Percentiles rank a stretch among this genome's conserved stretches.
Evolutionary conservation across 2,888 invertebrate species (phyloP).

Genomic region (Merodon equestris): DNA sequence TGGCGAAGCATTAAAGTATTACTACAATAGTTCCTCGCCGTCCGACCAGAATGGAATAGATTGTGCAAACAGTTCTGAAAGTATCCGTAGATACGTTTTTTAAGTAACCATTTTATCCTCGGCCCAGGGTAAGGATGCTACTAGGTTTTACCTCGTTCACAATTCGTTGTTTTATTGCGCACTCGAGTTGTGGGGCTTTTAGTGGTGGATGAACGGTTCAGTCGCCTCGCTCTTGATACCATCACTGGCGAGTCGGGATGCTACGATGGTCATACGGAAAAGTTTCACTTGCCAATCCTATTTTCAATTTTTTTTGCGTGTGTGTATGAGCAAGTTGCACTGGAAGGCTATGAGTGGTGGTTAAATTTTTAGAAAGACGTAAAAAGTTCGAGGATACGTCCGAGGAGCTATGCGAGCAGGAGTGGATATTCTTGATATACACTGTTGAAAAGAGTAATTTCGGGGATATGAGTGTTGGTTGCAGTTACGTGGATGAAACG

Average conservation of each 20-base stretch:
- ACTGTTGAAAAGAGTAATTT: conserved; percentile 27
- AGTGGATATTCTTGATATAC: too few species aligned
- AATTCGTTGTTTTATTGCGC: conserved; percentile 40
- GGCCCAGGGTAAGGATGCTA: conserved; percentile 24
- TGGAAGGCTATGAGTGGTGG: conserved; percentile 46
- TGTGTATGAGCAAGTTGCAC: conserved; percentile 21
- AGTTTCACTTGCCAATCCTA: conserved; percentile 28
- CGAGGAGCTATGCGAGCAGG: too few species aligned
- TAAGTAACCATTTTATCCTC: conserved; percentile 56
- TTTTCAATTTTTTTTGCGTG: conserved; percentile 31
- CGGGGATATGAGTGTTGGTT: conserved; percentile 46
- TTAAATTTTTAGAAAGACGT: conserved; percentile 43
- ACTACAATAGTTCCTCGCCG: conserved; percentile 27
- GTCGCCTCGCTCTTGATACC: conserved; percentile 5
- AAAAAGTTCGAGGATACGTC: too few species aligned
- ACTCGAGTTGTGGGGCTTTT: conserved; percentile 48
- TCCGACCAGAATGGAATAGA: conserved; percentile 16
- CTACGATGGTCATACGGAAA: conserved; percentile 57
- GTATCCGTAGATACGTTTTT: conserved; percentile 64
- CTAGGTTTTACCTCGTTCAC: conserved; percentile 30
- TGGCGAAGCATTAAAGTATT: conserved; percentile 63
- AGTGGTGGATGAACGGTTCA: conserved; percentile 59
- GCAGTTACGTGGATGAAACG: conserved; percentile 38
- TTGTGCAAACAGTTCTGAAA: conserved; percentile 63
- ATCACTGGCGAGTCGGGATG: conserved; percentile 5